Percentiles rank a stretch among this genome's conserved stretches.
Conservation (phyloP, 2,113 vertebrate genomes). For the Lanius ludovicianus region DNA sequence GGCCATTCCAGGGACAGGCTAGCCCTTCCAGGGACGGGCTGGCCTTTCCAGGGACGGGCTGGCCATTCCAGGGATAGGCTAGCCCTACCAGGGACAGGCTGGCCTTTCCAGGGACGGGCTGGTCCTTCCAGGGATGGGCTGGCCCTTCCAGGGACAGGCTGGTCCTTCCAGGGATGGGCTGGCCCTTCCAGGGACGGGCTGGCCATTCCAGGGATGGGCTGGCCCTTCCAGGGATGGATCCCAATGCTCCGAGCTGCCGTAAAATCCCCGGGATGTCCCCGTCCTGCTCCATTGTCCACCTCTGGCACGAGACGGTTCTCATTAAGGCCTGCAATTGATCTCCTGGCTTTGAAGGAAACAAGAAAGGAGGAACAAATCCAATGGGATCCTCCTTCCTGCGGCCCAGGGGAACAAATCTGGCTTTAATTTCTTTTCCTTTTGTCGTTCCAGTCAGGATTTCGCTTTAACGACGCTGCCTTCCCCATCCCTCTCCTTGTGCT, state of each 20-base stretch:
- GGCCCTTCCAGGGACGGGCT: background rate
- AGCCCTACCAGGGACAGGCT: background rate
- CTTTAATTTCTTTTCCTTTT: conserved; percentile 56
- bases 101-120: background rate
- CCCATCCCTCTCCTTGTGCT: conserved; percentile 1
- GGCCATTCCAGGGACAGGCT: background rate
- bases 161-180: background rate
- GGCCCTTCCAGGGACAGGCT: background rate
- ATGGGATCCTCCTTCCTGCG: conserved; percentile 43
- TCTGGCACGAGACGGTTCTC: conserved; percentile 39
- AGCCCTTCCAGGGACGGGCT: background rate
- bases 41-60: background rate
- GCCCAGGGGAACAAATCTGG: conserved; percentile 47
- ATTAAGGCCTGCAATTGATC: conserved; percentile 20
- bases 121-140: background rate
- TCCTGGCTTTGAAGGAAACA: conserved; percentile 48
- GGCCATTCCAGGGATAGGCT: background rate
- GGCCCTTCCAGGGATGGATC: background rate
- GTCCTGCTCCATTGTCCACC: background rate
- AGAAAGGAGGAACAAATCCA: conserved; percentile 48
- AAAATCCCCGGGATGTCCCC: background rate
- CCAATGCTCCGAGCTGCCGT: background rate
- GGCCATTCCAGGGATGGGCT: background rate
- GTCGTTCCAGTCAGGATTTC: conserved; percentile 29
- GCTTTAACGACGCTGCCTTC: background rate